A percentile compares a stretch with the other conserved stretches of the same genome.
These are phyloP conservation scores for Torymus tubicola DNA, from an alignment of 2,888 invertebrate genomes.

Conservation along the genomic window DNA sequence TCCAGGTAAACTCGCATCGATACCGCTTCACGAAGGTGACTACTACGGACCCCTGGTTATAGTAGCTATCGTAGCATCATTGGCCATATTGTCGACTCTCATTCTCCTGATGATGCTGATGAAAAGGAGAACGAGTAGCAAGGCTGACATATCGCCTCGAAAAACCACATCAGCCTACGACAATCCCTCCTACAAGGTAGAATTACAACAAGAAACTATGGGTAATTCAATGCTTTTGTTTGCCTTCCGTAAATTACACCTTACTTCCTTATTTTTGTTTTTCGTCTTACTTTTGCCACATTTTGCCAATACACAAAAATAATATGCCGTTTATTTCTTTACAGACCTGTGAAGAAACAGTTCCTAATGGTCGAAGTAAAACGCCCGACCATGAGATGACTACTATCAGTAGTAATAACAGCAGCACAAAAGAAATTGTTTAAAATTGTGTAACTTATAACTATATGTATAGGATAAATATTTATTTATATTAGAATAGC, in stretches of 20 bases:
- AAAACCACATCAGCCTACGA: slow-evolving; percentile 93
- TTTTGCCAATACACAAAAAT: no score
- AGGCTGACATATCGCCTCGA: slow-evolving; percentile 89
- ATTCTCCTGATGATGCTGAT: slow-evolving; percentile 88
- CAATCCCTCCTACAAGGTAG: slow-evolving; percentile 95
- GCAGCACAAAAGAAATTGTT: slow-evolving; percentile 67
- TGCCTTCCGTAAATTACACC: slow-evolving; percentile 28
- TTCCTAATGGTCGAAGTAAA: slow-evolving; percentile 70
- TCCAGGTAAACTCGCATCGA: slow-evolving; percentile 79
- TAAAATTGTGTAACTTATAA: slow-evolving; percentile 68
- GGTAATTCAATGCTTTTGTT: slow-evolving; percentile 79
- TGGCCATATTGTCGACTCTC: slow-evolving; percentile 89
- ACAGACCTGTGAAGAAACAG: slow-evolving; percentile 74
- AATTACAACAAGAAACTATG: slow-evolving; percentile 94
- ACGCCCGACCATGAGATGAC: slow-evolving; percentile 71
- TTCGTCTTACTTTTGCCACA: not conserved
- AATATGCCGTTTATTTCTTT: slow-evolving; percentile 47
- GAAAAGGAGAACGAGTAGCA: slow-evolving; percentile 82
- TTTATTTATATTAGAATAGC: slow-evolving; percentile 61
- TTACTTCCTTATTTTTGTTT: slow-evolving; percentile 10
- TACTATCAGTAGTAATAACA: slow-evolving; percentile 67
- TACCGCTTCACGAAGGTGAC: slow-evolving; percentile 81
- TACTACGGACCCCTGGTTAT: slow-evolving; percentile 93
- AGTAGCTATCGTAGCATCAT: slow-evolving; percentile 90
- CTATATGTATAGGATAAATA: slow-evolving; percentile 61